Evolutionary conservation across 2,888 invertebrate genomes (phyloP).

Genomic region (Phania funesta): DNA sequence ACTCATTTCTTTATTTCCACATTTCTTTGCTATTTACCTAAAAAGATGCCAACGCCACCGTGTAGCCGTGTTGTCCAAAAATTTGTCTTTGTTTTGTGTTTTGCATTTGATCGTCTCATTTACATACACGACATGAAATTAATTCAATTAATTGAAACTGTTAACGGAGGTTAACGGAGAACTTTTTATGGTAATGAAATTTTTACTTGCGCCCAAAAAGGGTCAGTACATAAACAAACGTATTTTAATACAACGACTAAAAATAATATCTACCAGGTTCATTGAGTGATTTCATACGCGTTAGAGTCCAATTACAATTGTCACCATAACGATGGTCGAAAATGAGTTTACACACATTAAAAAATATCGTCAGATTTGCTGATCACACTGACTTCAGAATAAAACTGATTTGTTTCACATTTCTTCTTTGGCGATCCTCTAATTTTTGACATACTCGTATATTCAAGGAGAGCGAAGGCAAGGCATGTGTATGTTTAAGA

Average conservation of each 20-base stretch:
- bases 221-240: constrained; percentile 9
- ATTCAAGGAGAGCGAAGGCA: no score
- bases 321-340: no score
- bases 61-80: constrained; percentile 47
- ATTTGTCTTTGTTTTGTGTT: constrained; percentile 19
- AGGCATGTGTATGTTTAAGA: no score
- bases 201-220: constrained; percentile 47
- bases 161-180: constrained; percentile 39
- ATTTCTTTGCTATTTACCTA: constrained; percentile 30
- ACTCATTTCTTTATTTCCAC: constrained; percentile 44
- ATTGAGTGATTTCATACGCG: constrained; percentile 8
- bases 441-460: no score
- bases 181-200: constrained; percentile 62
- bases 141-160: constrained; percentile 34
- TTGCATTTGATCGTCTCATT: constrained; percentile 29
- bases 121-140: constrained; percentile 35
- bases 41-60: neutral
- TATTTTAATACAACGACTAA: neutral
- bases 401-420: no score
- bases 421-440: no score
- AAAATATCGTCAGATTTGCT: no score
- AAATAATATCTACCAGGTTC: constrained; percentile 38
- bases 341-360: no score
- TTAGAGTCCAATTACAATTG: no score
- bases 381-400: no score